A percentile compares a stretch with the other conserved stretches of the same genome.
Evolutionary conservation across 2,888 invertebrate genomes (phyloP).

Genomic region (Cantharis flavilabris): DNA sequence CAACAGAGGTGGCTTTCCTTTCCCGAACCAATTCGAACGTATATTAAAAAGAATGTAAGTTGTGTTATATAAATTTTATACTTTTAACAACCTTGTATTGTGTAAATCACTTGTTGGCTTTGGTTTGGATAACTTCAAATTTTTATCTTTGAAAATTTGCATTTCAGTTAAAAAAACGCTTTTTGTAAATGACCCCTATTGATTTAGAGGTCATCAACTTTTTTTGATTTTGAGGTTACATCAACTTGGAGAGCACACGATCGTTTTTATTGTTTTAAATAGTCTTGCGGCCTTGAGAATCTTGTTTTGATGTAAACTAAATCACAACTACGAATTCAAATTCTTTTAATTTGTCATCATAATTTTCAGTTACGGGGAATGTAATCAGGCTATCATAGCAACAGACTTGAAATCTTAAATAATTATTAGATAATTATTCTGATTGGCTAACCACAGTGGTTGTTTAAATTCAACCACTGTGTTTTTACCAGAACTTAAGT

Average conservation of each 20-base stretch:
- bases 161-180: neutral
- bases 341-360: neutral
- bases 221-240: neutral
- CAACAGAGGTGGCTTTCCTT: conserved; percentile 93
- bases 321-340: neutral
- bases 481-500: neutral
- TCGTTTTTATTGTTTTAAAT: neutral
- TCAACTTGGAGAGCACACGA: neutral
- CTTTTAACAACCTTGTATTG: neutral
- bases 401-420: neutral
- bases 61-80: neutral
- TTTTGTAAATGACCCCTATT: neutral
- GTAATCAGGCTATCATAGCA: no score
- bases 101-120: neutral
- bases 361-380: neutral
- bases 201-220: neutral
- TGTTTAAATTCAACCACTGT: no score
- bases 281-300: neutral
- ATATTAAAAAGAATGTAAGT: conserved; percentile 94
- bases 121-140: neutral
- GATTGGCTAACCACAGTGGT: neutral
- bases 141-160: neutral
- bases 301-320: neutral
- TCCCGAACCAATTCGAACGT: conserved; percentile 82
- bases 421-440: neutral